Base-by-base conservation (phyloP, 2,113 vertebrate genomes). In the Syngnathus scovelli region DNA sequence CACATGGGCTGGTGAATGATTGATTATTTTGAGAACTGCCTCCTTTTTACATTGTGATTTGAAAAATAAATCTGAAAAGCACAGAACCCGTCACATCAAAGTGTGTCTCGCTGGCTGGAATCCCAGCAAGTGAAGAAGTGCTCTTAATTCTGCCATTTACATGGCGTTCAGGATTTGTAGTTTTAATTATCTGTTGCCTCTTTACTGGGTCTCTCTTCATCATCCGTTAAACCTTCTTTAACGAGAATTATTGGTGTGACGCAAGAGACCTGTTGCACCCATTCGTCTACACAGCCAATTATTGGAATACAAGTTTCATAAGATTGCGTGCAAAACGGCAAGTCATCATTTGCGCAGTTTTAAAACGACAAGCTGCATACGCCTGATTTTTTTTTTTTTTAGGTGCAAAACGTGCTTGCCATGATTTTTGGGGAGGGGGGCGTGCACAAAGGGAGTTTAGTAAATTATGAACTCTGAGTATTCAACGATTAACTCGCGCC, bases 401-500 rank as follows among this genome's bases (percentile, higher is more conserved):
- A 33, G 27, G 27, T 33, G 2, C 41, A 12, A 43, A 43, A 4
- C 1, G 41, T 43, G 41, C 41, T 11, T 11, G 39, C 39, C 7
- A 43, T 1, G 41, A 10, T 43, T 43, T 10, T 43, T 43, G 41
- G 11, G 12, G 3, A 55, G 49, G 68, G 33, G 41, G 6, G 12
- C 56, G 15, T 43, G 33, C 16, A 63, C 33, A 33, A 33, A 33
- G 27, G 27, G 27, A 33, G 27, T 33, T 33, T 33, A 33, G 27
- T 33, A 3, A 33, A 33, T 33, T 33, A 33, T 33, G 27, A 33
- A 33, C 27, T 33, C 27, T 33, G 27, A 33, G 2, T 65, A 76
- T 75, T 85, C 86, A 88, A 84, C 65, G 33, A 81, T 89, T 85
- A 87, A 83, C 74, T 68, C 59, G 74, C 37, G 56, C 23, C 27